Percentiles rank a stretch among this genome's conserved stretches.
Conservation (phyloP, 2,888 invertebrate genomes). For the Epinotia demarniana region DNA sequence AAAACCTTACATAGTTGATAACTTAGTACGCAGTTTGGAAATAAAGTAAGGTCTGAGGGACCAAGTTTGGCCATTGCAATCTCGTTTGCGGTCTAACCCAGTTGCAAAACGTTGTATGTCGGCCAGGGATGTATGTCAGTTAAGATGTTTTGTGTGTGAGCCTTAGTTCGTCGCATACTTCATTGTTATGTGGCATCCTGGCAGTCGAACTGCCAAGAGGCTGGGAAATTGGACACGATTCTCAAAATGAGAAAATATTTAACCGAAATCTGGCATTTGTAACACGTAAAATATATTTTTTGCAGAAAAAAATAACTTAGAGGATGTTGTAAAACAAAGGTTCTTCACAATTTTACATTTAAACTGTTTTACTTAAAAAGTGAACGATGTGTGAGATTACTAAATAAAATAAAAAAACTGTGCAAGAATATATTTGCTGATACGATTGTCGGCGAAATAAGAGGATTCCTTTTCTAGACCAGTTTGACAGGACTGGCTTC, state of each 20-base stretch:
- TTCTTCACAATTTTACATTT: no score
- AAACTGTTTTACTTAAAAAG: no score
- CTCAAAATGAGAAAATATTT: constrained; percentile 16
- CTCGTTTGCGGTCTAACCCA: constrained; percentile 1
- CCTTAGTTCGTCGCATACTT: constrained; percentile 16
- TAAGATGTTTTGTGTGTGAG: neutral
- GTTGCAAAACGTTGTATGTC: neutral
- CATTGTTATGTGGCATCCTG: constrained; percentile 30
- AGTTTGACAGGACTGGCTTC: no score
- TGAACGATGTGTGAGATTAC: no score
- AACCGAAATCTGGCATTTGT: neutral
- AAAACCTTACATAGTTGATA: constrained; percentile 27
- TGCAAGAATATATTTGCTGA: no score
- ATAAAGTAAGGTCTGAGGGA: constrained; percentile 14
- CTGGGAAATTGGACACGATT: constrained; percentile 22
- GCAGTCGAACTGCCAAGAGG: constrained; percentile 26
- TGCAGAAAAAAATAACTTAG: no score
- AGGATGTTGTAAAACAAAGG: no score
- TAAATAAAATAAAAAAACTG: no score
- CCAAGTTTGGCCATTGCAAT: constrained; percentile 31
- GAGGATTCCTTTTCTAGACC: no score
- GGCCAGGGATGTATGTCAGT: constrained; percentile 7
- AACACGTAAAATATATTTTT: no score
- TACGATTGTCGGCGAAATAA: no score
- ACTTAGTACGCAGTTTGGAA: constrained; percentile 26